Evolutionary conservation across 2,113 vertebrate genomes (phyloP).

Genomic region (Stegostoma tigrinum): DNA sequence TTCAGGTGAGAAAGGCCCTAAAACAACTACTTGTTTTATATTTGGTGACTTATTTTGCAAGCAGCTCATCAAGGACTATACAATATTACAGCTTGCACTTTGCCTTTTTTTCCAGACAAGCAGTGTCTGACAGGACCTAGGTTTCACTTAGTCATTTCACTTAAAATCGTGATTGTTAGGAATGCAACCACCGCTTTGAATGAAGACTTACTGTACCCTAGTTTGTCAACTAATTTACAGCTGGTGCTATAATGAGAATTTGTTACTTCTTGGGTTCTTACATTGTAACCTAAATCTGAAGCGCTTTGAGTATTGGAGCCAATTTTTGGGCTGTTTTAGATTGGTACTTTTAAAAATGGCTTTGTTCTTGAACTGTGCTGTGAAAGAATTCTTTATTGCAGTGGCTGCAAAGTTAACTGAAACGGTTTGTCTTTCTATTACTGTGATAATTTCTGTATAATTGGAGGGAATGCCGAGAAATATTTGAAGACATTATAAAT

Average conservation of each 20-base stretch:
- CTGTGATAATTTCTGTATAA: background rate
- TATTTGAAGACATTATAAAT: conserved; percentile 13
- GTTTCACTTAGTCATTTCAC: too few relatives aligned
- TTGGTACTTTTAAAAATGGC: background rate
- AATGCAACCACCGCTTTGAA: too few relatives aligned
- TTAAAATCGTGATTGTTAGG: too few relatives aligned
- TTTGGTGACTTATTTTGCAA: too few relatives aligned
- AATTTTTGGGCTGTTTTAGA: background rate
- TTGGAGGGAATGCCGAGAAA: background rate
- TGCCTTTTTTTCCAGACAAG: too few relatives aligned
- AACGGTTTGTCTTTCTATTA: background rate
- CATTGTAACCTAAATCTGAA: background rate
- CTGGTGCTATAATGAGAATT: background rate
- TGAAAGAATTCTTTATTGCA: background rate
- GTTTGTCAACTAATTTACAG: background rate
- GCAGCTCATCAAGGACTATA: too few relatives aligned
- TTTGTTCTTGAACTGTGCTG: background rate
- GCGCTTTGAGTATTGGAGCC: background rate
- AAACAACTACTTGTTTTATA: too few relatives aligned
- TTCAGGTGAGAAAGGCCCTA: too few relatives aligned
- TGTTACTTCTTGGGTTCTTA: background rate
- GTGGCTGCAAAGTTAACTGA: background rate
- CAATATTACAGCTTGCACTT: too few relatives aligned
- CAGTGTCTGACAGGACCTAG: too few relatives aligned
- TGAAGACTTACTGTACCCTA: too few relatives aligned